Percentiles rank a stretch among this genome's conserved stretches.
Conservation (phyloP, 2,797 vertebrate genomes). For the Acridotheres tristis region DNA sequence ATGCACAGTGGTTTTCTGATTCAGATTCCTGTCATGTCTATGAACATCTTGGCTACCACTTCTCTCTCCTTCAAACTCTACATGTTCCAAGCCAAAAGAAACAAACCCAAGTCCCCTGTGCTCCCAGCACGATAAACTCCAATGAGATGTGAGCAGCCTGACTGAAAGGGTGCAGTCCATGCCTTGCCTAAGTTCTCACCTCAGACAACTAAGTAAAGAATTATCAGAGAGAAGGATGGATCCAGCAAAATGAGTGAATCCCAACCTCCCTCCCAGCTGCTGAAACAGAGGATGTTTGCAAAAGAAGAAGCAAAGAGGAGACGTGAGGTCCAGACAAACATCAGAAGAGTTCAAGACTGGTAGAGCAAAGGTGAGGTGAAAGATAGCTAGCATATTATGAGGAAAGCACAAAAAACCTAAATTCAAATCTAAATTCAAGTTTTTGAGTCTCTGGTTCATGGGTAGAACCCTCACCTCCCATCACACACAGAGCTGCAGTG, state of each 20-base stretch:
- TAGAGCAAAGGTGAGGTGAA: not conserved
- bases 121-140: not conserved
- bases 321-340: not conserved
- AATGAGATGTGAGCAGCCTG: not conserved
- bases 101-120: not conserved
- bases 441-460: not conserved
- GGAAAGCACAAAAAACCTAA: not conserved
- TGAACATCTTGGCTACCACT: not conserved
- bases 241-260: not conserved
- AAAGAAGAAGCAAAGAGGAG: not conserved
- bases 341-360: not conserved
- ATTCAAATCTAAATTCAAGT: not conserved
- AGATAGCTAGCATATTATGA: not conserved
- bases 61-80: not conserved
- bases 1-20: not conserved
- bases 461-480: not conserved
- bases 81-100: not conserved
- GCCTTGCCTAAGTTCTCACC: not conserved
- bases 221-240: not conserved
- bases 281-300: not conserved
- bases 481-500: not conserved
- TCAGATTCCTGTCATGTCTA: not conserved
- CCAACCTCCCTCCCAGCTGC: not conserved
- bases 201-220: not conserved
- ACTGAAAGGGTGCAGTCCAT: not conserved